These are phyloP conservation scores for Hoplostethus mediterraneus DNA, from an alignment of 2,797 vertebrate genomes.

Conservation along the genomic window DNA sequence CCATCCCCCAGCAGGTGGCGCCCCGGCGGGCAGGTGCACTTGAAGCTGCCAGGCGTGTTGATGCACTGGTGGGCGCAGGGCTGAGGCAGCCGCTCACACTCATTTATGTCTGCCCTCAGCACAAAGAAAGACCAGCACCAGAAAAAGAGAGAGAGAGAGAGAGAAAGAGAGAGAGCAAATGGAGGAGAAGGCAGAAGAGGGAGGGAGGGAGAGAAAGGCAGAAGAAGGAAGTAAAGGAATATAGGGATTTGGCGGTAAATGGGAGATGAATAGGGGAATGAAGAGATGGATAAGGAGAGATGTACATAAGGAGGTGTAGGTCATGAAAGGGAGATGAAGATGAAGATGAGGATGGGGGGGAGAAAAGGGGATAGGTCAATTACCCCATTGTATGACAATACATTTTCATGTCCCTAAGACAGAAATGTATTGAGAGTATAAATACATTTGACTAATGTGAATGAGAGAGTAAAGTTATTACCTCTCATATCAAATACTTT, in stretches of 20 bases:
- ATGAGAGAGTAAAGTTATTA: conserved; percentile 30
- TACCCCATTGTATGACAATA: conserved; percentile 70
- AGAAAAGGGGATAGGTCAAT: conserved; percentile 83
- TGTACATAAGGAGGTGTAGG: conserved; percentile 40
- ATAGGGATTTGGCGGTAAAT: conserved; percentile 15
- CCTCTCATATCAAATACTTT: conserved; percentile 36
- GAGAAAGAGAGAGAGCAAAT: neutral
- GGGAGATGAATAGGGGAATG: neutral
- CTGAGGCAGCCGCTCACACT: conserved; percentile 92
- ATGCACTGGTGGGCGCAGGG: conserved; percentile 94
- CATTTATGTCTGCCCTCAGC: conserved; percentile 95
- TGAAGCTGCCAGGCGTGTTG: conserved; percentile 97
- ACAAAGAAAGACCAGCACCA: conserved; percentile 81
- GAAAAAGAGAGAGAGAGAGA: conserved; percentile 13
- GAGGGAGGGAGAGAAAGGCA: conserved; percentile 15
- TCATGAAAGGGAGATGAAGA: conserved; percentile 51
- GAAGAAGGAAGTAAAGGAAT: conserved; percentile 12
- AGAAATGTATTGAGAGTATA: conserved; percentile 73
- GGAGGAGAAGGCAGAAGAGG: neutral
- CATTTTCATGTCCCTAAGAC: conserved; percentile 67
- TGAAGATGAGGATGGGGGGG: conserved; percentile 64
- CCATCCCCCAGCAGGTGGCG: conserved; percentile 95
- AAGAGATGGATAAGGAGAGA: conserved; percentile 12
- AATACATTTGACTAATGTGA: conserved; percentile 38
- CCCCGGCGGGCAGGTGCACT: conserved; percentile 94